These are phyloP conservation scores for Trematomus loennbergii DNA, from an alignment of 2,113 vertebrate genomes.

Conservation along the genomic window DNA sequence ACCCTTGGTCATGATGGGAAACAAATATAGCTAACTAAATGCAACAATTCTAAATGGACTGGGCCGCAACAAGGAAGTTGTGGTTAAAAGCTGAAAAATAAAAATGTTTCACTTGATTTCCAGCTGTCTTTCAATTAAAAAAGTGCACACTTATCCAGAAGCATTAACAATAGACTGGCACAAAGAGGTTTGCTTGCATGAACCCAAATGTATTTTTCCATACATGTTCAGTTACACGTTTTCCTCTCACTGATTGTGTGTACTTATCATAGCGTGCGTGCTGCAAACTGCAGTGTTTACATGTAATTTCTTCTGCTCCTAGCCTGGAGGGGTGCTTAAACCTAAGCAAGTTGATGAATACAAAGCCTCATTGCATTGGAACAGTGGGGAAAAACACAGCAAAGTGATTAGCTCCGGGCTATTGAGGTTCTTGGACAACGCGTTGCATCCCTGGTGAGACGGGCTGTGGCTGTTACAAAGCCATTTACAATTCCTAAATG, in stretches of 20 bases:
- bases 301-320: slow-evolving; percentile 39
- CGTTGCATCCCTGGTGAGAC: slow-evolving; percentile 27
- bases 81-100: neutral
- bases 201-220: neutral
- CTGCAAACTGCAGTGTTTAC: slow-evolving; percentile 43
- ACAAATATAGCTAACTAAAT: slow-evolving; percentile 6
- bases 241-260: neutral
- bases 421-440: slow-evolving; percentile 56
- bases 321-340: slow-evolving; percentile 50
- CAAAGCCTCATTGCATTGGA: slow-evolving; percentile 35
- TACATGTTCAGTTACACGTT: slow-evolving; percentile 4
- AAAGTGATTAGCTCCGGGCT: slow-evolving; percentile 38
- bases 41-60: neutral
- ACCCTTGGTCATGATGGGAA: neutral
- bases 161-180: neutral
- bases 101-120: neutral
- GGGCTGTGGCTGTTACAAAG: slow-evolving; percentile 14
- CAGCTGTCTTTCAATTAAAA: neutral
- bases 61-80: neutral
- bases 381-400: slow-evolving; percentile 9
- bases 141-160: neutral
- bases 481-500: slow-evolving; percentile 63
- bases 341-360: slow-evolving; percentile 38
- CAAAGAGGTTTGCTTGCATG: neutral
- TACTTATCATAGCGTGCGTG: slow-evolving; percentile 26